phyloP scores from a whole-genome alignment of 2,797 vertebrate genomes.

The Melanotaenia pygmaea region DNA sequence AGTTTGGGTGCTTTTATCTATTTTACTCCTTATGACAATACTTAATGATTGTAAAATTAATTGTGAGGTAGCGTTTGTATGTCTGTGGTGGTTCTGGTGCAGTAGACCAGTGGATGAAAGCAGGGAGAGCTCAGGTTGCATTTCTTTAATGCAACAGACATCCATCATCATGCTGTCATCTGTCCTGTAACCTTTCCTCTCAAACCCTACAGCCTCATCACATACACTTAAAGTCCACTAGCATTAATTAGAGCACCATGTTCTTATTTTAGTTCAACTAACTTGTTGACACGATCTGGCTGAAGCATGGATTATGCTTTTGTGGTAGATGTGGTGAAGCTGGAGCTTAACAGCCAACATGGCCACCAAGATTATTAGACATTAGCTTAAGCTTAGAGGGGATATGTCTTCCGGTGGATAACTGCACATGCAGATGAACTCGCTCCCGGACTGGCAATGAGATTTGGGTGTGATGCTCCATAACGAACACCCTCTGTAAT shows the following conservation, averaged over 20 bases:
- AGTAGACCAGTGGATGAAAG: constrained; percentile 13
- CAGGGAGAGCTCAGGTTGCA: constrained; percentile 13
- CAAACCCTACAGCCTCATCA: constrained; percentile 30
- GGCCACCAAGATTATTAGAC: constrained; percentile 39
- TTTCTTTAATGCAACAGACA: constrained; percentile 43
- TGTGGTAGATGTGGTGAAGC: constrained; percentile 22
- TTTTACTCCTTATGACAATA: background rate
- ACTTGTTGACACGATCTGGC: constrained; percentile 17
- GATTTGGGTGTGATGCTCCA: constrained; percentile 35
- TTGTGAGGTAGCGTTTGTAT: background rate
- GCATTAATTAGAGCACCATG: constrained; percentile 39
- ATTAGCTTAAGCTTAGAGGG: constrained; percentile 40
- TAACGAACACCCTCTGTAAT: constrained; percentile 51
- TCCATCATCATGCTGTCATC: constrained; percentile 65
- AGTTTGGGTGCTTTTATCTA: background rate
- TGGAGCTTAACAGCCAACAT: constrained; percentile 31
- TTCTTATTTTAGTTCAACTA: constrained; percentile 27
- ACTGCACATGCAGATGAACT: constrained; percentile 25
- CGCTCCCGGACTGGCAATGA: constrained; percentile 5
- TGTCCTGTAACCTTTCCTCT: constrained; percentile 42
- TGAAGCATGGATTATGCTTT: constrained; percentile 30
- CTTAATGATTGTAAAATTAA: background rate
- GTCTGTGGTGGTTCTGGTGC: constrained; percentile 18
- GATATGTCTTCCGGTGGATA: constrained; percentile 40
- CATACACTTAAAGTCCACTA: constrained; percentile 5